phyloP scores from a whole-genome alignment of 2,888 invertebrate genomes.

The Balanococcus diminutus region DNA sequence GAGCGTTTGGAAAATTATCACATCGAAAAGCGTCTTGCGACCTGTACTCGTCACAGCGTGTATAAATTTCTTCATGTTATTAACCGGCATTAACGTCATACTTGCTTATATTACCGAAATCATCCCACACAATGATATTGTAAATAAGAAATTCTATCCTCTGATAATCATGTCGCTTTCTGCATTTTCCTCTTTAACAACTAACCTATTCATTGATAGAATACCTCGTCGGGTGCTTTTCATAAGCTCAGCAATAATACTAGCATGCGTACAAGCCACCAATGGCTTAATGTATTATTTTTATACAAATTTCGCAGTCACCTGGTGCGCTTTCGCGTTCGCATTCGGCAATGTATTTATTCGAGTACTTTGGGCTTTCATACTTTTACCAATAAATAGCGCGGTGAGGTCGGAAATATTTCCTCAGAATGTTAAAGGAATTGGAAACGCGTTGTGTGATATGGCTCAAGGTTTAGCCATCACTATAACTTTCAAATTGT shows the following conservation, averaged over 20 bases:
- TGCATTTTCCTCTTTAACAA: background rate
- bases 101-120: background rate
- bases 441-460: background rate
- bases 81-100: background rate
- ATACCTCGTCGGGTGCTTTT: background rate
- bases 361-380: background rate
- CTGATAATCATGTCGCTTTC: background rate
- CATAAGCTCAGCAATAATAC: background rate
- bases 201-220: background rate
- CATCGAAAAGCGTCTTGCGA: background rate
- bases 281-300: background rate
- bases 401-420: background rate
- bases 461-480: background rate
- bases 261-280: background rate
- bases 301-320: background rate
- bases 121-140: background rate
- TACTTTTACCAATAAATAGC: background rate
- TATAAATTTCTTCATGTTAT: conserved; percentile 8
- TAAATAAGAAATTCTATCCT: background rate
- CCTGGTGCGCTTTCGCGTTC: background rate
- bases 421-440: background rate
- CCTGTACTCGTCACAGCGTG: background rate
- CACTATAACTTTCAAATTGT: background rate
- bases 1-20: background rate
- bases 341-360: background rate